A percentile compares a stretch with the other conserved stretches of the same genome.
phyloP scores from a whole-genome alignment of 2,888 invertebrate genomes.

The Nudaria mundana region DNA sequence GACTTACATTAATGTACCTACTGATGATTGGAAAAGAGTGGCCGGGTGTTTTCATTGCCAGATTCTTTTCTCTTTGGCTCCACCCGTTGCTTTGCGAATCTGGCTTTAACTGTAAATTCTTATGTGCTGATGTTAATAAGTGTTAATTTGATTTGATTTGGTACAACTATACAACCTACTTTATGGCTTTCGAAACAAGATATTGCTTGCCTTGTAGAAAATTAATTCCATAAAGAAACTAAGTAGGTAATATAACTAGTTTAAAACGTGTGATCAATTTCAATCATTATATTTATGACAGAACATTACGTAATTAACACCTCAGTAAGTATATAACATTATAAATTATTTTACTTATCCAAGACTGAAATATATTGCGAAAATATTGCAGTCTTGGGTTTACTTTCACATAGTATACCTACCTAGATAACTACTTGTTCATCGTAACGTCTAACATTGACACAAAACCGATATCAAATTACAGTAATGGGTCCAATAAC shows the following conservation, averaged over 20 bases:
- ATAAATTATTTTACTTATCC: constrained; percentile 3
- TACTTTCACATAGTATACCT: constrained; percentile 26
- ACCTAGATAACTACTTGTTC: background rate
- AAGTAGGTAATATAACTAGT: constrained; percentile 2
- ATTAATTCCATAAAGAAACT: constrained; percentile 1
- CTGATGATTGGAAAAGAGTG: too few relatives aligned
- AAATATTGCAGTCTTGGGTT: constrained; percentile 13
- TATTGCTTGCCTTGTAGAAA: constrained; percentile 1
- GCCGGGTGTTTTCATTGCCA: too few relatives aligned
- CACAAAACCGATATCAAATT: too few relatives aligned
- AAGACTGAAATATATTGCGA: constrained; percentile 1
- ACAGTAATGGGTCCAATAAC: too few relatives aligned
- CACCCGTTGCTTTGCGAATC: too few relatives aligned
- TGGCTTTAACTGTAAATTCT: too few relatives aligned
- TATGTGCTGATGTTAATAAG: too few relatives aligned
- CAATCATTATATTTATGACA: constrained; percentile 1
- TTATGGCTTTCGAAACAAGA: background rate
- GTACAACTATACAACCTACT: background rate
- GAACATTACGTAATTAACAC: constrained; percentile 5
- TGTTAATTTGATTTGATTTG: too few relatives aligned
- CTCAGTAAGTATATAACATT: constrained; percentile 2
- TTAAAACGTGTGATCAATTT: constrained; percentile 1
- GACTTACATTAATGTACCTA: too few relatives aligned
- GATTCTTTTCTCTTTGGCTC: too few relatives aligned
- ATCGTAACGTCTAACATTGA: too few relatives aligned